Conservation (phyloP, 2,113 vertebrate species). For the Heteronetta atricapilla region DNA sequence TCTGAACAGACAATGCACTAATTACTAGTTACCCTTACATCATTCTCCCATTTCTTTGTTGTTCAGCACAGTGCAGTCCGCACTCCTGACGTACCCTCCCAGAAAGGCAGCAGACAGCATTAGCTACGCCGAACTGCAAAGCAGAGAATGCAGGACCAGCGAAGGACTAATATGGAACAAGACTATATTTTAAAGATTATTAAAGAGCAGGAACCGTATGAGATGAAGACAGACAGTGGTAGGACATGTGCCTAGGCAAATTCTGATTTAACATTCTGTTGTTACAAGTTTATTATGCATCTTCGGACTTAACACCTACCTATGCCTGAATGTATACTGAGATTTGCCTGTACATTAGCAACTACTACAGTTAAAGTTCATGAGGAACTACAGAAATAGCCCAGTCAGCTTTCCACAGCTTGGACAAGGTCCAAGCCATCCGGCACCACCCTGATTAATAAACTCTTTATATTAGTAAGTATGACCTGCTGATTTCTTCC, state of each 20-base stretch:
- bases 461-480: background rate
- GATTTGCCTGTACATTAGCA: background rate
- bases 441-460: background rate
- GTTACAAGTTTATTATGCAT: background rate
- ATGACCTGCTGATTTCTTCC: background rate
- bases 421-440: background rate
- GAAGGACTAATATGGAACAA: background rate
- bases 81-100: background rate
- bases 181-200: background rate
- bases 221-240: background rate
- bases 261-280: background rate
- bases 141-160: background rate
- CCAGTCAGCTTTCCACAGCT: background rate
- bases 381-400: background rate
- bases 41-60: background rate
- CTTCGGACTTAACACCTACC: background rate
- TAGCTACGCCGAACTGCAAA: background rate
- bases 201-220: background rate
- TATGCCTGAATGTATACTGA: background rate
- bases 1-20: constrained; percentile 3
- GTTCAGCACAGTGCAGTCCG: background rate
- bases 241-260: background rate
- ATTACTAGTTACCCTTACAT: constrained; percentile 12
- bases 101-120: background rate
- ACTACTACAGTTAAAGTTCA: background rate